Conservation (phyloP, 1,140 invertebrate species). For the Drosophila sulfurigaster region DNA sequence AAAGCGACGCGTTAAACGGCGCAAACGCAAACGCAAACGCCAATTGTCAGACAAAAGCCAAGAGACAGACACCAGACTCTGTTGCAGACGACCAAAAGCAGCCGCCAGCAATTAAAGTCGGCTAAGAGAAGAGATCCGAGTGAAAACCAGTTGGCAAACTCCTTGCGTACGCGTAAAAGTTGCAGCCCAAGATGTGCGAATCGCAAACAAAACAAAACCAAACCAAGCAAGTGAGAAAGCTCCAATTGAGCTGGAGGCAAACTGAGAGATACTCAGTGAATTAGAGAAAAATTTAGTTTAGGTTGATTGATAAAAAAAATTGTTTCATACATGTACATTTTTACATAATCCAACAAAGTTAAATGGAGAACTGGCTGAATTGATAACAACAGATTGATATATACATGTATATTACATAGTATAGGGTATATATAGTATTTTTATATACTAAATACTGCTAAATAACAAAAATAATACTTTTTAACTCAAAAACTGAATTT, state of each 20-base stretch:
- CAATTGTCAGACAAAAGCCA: background rate
- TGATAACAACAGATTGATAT: no score
- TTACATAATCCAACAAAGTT: no score
- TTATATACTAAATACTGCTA: no score
- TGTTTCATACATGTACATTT: no score
- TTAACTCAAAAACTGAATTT: no score
- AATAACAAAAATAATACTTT: no score
- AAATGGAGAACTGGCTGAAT: no score
- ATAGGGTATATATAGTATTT: no score
- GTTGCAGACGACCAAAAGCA: slow-evolving; percentile 31
- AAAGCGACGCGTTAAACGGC: slow-evolving; percentile 41
- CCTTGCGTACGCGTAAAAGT: slow-evolving; percentile 49
- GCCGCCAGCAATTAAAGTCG: slow-evolving; percentile 63
- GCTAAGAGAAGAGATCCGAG: slow-evolving; percentile 40
- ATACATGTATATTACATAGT: no score
- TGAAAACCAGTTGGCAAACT: slow-evolving; percentile 63
- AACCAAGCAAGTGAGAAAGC: slow-evolving; percentile 49
- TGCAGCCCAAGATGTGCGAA: slow-evolving; percentile 38
- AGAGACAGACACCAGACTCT: slow-evolving; percentile 34
- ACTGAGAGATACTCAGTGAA: background rate
- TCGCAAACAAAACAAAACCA: slow-evolving; percentile 28
- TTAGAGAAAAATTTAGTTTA: background rate
- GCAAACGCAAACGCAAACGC: slow-evolving; percentile 32
- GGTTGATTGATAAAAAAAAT: no score
- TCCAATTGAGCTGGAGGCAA: slow-evolving; percentile 3